phyloP scores from a whole-genome alignment of 2,113 vertebrate genomes.

The Oryzias woworae region DNA sequence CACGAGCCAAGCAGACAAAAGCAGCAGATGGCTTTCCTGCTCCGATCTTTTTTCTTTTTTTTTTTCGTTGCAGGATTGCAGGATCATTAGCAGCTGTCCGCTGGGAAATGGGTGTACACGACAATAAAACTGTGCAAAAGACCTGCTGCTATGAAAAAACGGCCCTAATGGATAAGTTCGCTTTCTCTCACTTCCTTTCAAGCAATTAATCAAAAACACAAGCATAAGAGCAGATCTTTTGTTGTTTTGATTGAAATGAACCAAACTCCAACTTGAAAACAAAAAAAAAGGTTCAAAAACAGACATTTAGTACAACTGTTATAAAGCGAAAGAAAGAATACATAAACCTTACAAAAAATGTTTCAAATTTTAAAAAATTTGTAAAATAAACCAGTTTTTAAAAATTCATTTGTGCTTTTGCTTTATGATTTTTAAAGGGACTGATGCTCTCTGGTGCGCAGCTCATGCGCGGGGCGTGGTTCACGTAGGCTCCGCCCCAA shows the following conservation, averaged over 20 bases:
- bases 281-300: too few species aligned
- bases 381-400: too few species aligned
- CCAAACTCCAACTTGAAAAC: too few species aligned
- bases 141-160: neutral
- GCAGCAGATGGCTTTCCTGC: constrained; percentile 75
- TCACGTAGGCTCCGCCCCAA: constrained; percentile 54
- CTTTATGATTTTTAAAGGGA: neutral
- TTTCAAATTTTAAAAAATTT: too few species aligned
- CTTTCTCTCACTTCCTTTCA: too few species aligned
- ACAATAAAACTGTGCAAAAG: neutral
- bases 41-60: constrained; percentile 56
- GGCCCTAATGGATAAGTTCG: too few species aligned
- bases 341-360: too few species aligned
- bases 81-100: constrained; percentile 46
- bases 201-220: too few species aligned
- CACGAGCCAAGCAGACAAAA: constrained; percentile 80
- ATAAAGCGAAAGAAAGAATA: too few species aligned
- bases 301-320: too few species aligned
- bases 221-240: too few species aligned
- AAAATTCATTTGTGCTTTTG: neutral
- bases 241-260: too few species aligned
- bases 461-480: constrained; percentile 42
- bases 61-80: constrained; percentile 42
- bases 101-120: constrained; percentile 27
- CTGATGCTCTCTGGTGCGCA: neutral